Percentiles rank a stretch among this genome's conserved stretches.
These are phyloP conservation scores for Diloba caeruleocephala DNA, from an alignment of 2,888 invertebrate species.

Conservation along the genomic window DNA sequence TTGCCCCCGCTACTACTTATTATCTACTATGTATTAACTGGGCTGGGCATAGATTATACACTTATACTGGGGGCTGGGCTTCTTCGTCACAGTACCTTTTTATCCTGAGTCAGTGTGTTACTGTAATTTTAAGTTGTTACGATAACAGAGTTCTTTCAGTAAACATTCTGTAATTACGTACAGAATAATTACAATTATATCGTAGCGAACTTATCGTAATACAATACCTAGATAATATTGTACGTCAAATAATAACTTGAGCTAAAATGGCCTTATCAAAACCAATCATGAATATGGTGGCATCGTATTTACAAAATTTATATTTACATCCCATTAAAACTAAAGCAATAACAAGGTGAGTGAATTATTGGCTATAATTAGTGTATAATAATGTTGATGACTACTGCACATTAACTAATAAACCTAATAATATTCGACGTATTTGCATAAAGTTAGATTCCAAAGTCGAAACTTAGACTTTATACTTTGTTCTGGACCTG, in stretches of 20 bases:
- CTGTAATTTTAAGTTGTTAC: constrained; percentile 45
- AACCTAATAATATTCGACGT: constrained; percentile 5
- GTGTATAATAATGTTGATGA: neutral
- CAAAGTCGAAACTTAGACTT: constrained; percentile 44
- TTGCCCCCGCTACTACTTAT: too few species aligned
- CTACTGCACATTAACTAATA: constrained; percentile 2
- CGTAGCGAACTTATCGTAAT: constrained; percentile 31
- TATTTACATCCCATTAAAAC: constrained; percentile 93
- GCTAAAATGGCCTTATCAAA: constrained; percentile 91
- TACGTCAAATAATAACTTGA: constrained; percentile 9
- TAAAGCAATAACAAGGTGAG: constrained; percentile 94
- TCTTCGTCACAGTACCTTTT: too few species aligned
- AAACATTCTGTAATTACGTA: constrained; percentile 43
- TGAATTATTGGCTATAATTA: constrained; percentile 1
- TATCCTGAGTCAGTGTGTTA: neutral
- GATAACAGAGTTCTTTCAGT: constrained; percentile 35
- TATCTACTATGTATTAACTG: too few species aligned
- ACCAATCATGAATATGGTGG: constrained; percentile 91
- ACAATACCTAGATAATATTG: constrained; percentile 17
- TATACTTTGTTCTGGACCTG: neutral
- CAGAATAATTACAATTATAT: constrained; percentile 25
- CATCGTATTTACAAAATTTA: constrained; percentile 93
- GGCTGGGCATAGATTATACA: too few species aligned
- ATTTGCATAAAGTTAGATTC: constrained; percentile 33
- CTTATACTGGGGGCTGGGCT: too few species aligned